phyloP scores from a whole-genome alignment of 2,888 invertebrate species.

The Linnaemya tessellans region DNA sequence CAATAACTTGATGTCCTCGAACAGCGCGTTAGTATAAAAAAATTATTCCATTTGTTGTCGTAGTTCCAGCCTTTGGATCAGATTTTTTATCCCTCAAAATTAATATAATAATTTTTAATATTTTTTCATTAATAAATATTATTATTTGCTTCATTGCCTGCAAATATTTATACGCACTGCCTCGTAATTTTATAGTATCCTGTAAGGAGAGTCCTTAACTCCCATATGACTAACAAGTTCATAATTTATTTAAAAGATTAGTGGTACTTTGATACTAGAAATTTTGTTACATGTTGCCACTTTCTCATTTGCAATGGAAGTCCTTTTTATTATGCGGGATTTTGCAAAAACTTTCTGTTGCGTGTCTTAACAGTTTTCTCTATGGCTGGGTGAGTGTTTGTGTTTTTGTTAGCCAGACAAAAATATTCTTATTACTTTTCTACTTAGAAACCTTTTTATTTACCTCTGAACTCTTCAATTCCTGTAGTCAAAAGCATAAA shows the following conservation, averaged over 20 bases:
- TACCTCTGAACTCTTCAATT: slow-evolving; percentile 57
- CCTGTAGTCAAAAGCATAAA: slow-evolving; percentile 49
- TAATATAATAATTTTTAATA: too few relatives aligned
- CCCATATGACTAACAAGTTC: slow-evolving; percentile 73
- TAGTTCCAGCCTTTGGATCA: too few relatives aligned
- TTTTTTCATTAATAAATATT: too few relatives aligned
- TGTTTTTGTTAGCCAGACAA: not conserved
- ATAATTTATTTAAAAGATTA: slow-evolving; percentile 79
- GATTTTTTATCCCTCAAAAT: too few relatives aligned
- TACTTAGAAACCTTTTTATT: slow-evolving; percentile 53
- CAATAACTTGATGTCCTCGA: too few relatives aligned
- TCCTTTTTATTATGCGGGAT: not conserved
- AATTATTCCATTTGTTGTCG: too few relatives aligned
- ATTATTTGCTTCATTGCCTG: too few relatives aligned
- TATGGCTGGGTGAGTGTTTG: too few relatives aligned
- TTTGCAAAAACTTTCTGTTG: slow-evolving; percentile 13
- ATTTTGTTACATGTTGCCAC: slow-evolving; percentile 36
- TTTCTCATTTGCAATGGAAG: not conserved
- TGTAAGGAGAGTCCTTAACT: not conserved
- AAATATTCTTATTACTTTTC: slow-evolving; percentile 29
- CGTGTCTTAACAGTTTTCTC: not conserved
- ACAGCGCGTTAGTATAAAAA: too few relatives aligned
- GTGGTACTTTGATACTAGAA: slow-evolving; percentile 64
- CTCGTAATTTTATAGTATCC: not conserved
- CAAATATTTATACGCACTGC: not conserved